Evolutionary conservation across 1,140 invertebrate genomes (phyloP), one percentile per base, ranked within the genome.

Genomic region (Solen grandis): DNA sequence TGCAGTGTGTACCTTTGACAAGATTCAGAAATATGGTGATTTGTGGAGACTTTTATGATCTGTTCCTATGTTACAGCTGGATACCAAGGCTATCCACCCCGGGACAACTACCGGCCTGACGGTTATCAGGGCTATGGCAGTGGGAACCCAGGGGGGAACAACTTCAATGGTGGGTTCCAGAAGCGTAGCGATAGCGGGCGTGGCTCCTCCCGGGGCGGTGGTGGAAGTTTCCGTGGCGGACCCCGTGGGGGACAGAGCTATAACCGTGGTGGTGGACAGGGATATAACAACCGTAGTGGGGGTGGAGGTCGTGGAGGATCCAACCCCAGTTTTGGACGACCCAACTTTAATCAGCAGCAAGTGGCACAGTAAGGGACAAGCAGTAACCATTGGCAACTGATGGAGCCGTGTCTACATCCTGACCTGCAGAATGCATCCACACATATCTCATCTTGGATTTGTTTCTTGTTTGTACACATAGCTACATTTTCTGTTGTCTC

Each of bases 41-140:
- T n/a, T n/a, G n/a, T n/a, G n/a, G n/a, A n/a, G n/a, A n/a, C n/a
- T n/a, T n/a, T n/a, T n/a, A n/a, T n/a, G n/a, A n/a, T n/a, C n/a
- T n/a, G n/a, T n/a, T n/a, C n/a, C n/a, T n/a, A n/a, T n/a, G n/a
- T n/a, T n/a, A n/a, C n/a, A n/a, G n/a, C n/a, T n/a, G n/a, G n/a
- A 13, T 83, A 80, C 50, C 82, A 81, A 63, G 82, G 80, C 27
- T 87, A 83, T 63, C 82, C 73, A 14, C 80, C 83, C 13, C 68
- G 83, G 19, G 81, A 73, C 55, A 74, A 85, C 77, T 82, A 86
- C 75, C 66, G 84, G 25, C 65, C 84, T n/a, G 87, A 88, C 25
- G 75, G 79, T 76, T 88, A 82, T 65, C 87, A 87, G 62, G 81
- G 83, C 8, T 81, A 77, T 69, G 83, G 84, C 78, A 81, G 63